Conservation (phyloP, 2,113 vertebrate species). For the Nestor notabilis region DNA sequence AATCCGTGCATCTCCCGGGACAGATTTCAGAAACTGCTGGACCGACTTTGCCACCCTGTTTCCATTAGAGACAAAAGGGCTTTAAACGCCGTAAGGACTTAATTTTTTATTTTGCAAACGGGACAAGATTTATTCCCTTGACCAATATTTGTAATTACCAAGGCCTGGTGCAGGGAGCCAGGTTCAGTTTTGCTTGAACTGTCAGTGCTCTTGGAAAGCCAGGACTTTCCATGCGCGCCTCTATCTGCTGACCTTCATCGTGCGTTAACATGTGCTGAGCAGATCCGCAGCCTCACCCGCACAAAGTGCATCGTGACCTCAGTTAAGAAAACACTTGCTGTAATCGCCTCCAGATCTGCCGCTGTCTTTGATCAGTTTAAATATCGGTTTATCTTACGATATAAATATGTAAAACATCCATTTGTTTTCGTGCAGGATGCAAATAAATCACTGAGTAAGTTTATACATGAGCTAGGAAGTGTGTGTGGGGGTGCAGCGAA, state of each 20-base stretch:
- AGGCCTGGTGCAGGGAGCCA: not conserved
- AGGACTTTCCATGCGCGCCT: not conserved
- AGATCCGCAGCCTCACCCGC: slow-evolving; percentile 42
- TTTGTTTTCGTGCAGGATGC: slow-evolving; percentile 68
- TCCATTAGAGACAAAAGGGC: not conserved
- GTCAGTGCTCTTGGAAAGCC: not conserved
- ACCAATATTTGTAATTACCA: not conserved
- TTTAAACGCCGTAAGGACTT: not conserved
- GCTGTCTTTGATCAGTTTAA: slow-evolving; percentile 68
- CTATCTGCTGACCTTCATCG: not conserved
- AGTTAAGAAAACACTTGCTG: slow-evolving; percentile 65
- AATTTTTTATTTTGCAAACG: not conserved
- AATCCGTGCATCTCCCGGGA: not conserved
- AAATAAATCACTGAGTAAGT: slow-evolving; percentile 68
- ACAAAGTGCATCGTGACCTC: slow-evolving; percentile 61
- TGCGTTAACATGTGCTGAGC: slow-evolving; percentile 37
- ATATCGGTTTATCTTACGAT: slow-evolving; percentile 62
- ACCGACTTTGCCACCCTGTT: not conserved
- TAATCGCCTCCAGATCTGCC: slow-evolving; percentile 76
- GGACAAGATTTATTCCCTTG: not conserved
- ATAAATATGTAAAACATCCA: slow-evolving; percentile 73
- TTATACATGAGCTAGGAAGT: not conserved
- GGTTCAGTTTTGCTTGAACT: not conserved
- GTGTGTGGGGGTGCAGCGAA: not conserved
- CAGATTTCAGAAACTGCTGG: not conserved